Base-by-base conservation (phyloP, 1,140 invertebrate species). In the Oryctes rhinoceros region DNA sequence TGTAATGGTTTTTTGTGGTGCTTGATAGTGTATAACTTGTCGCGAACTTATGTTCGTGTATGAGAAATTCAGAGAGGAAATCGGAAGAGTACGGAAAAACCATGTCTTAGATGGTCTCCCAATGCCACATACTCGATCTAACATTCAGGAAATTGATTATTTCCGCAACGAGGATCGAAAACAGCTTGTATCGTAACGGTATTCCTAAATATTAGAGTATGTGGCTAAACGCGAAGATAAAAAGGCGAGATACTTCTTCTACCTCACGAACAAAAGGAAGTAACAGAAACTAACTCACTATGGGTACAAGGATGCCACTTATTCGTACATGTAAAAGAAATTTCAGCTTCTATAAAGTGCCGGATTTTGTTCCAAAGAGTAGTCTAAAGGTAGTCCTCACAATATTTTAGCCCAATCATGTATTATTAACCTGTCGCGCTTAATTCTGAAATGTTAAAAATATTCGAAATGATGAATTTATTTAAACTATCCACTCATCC, bases 1-100 rank as follows among this genome's bases (percentile, higher is more conserved):
- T 88, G 85, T 79, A 87, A 86, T 84, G 79, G n/a, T 47, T 84
- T 30, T 85, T 85, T 83, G 82, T 84, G 71, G 78, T 80, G 79
- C 49, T 62, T 79, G 75, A 47, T 44, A 47, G 47, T 76, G 24
- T 44, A 74, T 74, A 74, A 24, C 37, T 37, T 74, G 53, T 6
- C 7, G 11, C n/a, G 13, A 53, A n/a, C 49, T 18, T 59, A n/a
- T 18, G 53, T 15, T 59, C 18, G 53, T 59, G 53, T n/a, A 59
- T 59, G 18, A 18, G 15, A 59, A 59, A 59, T 59, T 59, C 15
- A 18, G 53, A 71, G 24, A 71, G 65, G 65, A 71, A 71, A 24
- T 71, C 65, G 11, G 20, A 71, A 71, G 5, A 71, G 13, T 71
- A 6, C 4, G 4, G n/a, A 35, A 11, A 20, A 71, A 35, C 65